These are phyloP conservation scores for Euwallacea similis DNA, from an alignment of 1,140 invertebrate species.

Conservation along the genomic window DNA sequence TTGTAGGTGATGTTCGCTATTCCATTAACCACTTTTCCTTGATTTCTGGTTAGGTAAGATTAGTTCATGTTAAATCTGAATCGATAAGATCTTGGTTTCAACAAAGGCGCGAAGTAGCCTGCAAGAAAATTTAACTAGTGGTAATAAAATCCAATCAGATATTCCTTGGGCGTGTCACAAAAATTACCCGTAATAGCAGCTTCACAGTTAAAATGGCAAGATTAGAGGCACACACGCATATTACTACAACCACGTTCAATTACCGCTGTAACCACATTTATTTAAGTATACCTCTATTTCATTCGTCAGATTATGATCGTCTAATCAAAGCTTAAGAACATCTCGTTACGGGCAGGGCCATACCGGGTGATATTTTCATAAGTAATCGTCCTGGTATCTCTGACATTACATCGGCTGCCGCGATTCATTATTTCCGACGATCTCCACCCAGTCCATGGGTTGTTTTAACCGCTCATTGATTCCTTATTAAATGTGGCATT, in stretches of 20 bases:
- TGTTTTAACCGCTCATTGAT: constrained; percentile 15
- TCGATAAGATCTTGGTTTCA: no score
- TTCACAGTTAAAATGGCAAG: constrained; percentile 9
- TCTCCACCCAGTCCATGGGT: constrained; percentile 25
- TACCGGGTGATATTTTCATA: constrained; percentile 35
- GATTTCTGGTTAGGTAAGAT: no score
- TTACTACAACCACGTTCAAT: constrained; percentile 26
- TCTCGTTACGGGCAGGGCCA: constrained; percentile 21
- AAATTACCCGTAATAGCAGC: not conserved
- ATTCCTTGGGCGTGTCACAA: constrained; percentile 7
- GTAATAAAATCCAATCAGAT: no score
- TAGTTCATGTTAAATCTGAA: no score
- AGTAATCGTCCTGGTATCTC: constrained; percentile 29
- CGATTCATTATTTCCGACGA: constrained; percentile 33
- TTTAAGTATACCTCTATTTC: constrained; percentile 31
- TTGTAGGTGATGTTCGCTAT: no score
- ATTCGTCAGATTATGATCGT: constrained; percentile 36
- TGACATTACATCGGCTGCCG: constrained; percentile 37
- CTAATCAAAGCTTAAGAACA: constrained; percentile 34
- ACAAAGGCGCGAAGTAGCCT: no score
- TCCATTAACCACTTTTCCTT: no score
- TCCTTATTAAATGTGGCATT: constrained; percentile 37
- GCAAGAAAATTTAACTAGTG: no score
- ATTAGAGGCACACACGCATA: constrained; percentile 14
- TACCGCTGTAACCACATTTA: constrained; percentile 25